phyloP scores from a whole-genome alignment of 2,888 invertebrate species.

The Teleiodes luculella region DNA sequence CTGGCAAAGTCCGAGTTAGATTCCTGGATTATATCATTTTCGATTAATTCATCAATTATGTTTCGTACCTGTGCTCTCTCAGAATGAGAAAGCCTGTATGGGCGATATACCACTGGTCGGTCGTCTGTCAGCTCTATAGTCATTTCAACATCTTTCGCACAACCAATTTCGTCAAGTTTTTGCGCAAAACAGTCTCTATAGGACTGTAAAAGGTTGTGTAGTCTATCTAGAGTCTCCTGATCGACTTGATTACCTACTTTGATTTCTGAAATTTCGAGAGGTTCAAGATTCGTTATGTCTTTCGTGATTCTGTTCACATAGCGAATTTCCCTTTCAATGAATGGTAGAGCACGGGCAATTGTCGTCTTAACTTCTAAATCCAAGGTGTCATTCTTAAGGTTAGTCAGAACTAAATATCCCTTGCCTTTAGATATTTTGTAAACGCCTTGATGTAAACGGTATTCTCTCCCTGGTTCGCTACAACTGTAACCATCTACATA shows the following conservation, averaged over 20 bases:
- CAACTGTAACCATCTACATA: slow-evolving; percentile 19
- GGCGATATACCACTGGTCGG: slow-evolving; percentile 25
- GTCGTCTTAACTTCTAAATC: slow-evolving; percentile 9
- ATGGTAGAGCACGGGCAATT: slow-evolving; percentile 11
- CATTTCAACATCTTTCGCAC: slow-evolving; percentile 19
- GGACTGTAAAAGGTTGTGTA: no score
- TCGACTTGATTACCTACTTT: slow-evolving; percentile 11
- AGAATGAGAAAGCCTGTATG: slow-evolving; percentile 21
- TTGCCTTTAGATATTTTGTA: slow-evolving; percentile 14
- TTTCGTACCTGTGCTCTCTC: slow-evolving; percentile 22
- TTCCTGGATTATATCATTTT: slow-evolving; percentile 23
- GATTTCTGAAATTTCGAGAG: slow-evolving; percentile 12
- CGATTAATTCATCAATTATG: slow-evolving; percentile 22
- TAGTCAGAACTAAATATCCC: slow-evolving; percentile 13
- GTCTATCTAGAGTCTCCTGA: neutral
- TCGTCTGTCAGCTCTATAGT: slow-evolving; percentile 21
- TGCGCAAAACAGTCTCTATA: neutral
- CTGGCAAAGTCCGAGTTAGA: slow-evolving; percentile 26
- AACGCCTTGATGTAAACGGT: slow-evolving; percentile 15
- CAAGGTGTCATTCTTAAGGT: neutral
- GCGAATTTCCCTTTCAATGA: slow-evolving; percentile 1
- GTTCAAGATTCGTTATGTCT: slow-evolving; percentile 9
- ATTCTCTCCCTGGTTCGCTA: slow-evolving; percentile 17
- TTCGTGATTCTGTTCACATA: slow-evolving; percentile 12
- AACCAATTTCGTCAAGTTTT: slow-evolving; percentile 21